phyloP scores from a whole-genome alignment of 2,797 vertebrate species.

The Onychomys leucogaster region DNA sequence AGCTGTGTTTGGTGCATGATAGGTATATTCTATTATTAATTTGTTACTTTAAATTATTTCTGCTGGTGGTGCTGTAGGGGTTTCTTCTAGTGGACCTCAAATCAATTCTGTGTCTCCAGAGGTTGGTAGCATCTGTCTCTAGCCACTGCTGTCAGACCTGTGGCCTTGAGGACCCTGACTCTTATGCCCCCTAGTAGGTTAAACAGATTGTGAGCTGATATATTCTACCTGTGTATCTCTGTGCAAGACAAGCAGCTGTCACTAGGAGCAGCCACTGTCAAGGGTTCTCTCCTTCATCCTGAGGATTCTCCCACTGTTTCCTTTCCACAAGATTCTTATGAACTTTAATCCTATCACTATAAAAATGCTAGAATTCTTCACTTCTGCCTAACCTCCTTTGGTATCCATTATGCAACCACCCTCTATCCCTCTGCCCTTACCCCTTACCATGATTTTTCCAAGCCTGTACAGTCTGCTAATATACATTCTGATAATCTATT shows the following conservation, averaged over 20 bases:
- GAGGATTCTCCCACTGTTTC: background rate
- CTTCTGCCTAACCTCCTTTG: background rate
- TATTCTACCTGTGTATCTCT: background rate
- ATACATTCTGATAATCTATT: background rate
- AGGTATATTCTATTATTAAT: background rate
- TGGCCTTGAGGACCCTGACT: background rate
- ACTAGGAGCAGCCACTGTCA: background rate
- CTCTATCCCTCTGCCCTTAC: background rate
- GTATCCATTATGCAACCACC: background rate
- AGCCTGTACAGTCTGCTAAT: background rate
- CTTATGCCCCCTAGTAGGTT: background rate
- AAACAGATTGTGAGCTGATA: background rate
- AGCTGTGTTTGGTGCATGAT: background rate
- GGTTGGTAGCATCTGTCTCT: background rate
- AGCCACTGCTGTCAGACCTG: background rate
- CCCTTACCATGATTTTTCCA: background rate
- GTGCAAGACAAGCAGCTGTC: background rate
- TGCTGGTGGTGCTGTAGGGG: background rate
- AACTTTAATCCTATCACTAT: background rate
- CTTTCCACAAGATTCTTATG: constrained; percentile 5
- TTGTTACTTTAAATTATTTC: constrained; percentile 8
- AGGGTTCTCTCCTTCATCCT: constrained; percentile 10
- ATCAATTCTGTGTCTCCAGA: constrained; percentile 30
- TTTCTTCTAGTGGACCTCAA: background rate
- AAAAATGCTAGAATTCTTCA: background rate